A percentile compares a stretch with the other conserved stretches of the same genome.
Evolutionary conservation across 2,888 invertebrate species (phyloP).

Genomic region (Agriopis leucophaearia): DNA sequence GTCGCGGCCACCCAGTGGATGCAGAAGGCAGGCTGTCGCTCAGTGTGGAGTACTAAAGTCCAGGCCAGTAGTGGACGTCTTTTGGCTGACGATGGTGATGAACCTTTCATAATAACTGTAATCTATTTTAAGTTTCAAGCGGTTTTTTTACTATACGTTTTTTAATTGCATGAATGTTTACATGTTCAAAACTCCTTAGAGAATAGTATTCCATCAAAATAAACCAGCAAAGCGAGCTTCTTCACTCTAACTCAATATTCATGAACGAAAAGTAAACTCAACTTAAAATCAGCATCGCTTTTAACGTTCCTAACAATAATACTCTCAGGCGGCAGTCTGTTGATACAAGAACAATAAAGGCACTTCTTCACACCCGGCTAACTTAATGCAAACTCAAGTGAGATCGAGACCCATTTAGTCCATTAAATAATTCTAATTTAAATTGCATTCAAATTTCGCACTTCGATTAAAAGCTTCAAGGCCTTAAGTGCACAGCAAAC

Average conservation of each 20-base stretch:
- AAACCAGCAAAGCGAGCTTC: slow-evolving; percentile 11
- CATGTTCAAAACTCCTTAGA: slow-evolving; percentile 3
- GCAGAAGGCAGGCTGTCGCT: no score
- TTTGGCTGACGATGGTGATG: no score
- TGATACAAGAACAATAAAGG: slow-evolving; percentile 44
- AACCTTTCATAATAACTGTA: background rate
- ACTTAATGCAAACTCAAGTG: slow-evolving; percentile 74
- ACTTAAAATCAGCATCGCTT: slow-evolving; percentile 46
- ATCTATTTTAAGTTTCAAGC: background rate
- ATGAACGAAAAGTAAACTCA: slow-evolving; percentile 40
- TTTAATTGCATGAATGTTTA: background rate
- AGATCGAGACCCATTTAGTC: slow-evolving; percentile 61
- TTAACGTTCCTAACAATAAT: slow-evolving; percentile 42
- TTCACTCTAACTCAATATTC: slow-evolving; percentile 33
- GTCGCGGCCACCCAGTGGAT: no score
- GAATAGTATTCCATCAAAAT: slow-evolving; percentile 6
- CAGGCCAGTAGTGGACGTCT: no score
- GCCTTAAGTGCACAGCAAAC: slow-evolving; percentile 82
- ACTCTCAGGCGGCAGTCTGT: slow-evolving; percentile 34
- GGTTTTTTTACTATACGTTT: background rate
- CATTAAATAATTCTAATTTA: slow-evolving; percentile 81
- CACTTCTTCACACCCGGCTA: slow-evolving; percentile 47
- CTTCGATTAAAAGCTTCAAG: slow-evolving; percentile 83
- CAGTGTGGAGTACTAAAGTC: no score
- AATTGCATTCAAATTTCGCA: slow-evolving; percentile 84